Base-by-base conservation (phyloP, 2,888 invertebrate genomes). In the Gasteruption jaculator region DNA sequence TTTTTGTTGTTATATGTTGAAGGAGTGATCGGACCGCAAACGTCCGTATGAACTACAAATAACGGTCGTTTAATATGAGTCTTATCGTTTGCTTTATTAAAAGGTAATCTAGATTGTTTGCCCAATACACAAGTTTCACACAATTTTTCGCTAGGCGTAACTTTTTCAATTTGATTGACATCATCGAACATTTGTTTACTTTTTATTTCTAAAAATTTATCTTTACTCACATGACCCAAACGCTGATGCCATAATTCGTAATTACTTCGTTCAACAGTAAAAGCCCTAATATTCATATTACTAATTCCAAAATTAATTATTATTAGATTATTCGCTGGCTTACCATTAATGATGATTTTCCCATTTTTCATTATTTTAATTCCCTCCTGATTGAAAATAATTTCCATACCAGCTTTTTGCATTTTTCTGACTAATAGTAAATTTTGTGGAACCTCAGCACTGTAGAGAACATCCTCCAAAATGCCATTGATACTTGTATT, bases 71-170 rank as follows among this genome's bases (percentile, higher is more conserved):
- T 52, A 20, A 58, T 53, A 46, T 63, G 21, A 22, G 32, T n/a
- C 27, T 38, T 41, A 29, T 46, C 21, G 35, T 41, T 37, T 3
- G 12, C 15, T 15, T 38, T 41, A 31, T 54, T 49, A 54, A 68
- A 68, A 21, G 62, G 58, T n/a, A 60, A 41, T 46, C 64, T 56
- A n/a, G 51, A 46, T 54, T 64, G 63, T 52, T 70, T 67, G 12
- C 63, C 63, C 46, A 36, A 19, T 24, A 37, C 29, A 31, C 41
- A 41, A 15, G 36, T 20, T 39, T 46, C 42, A 30, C 46, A 46
- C 1, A 36, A n/a, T 22, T n/a, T n/a, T n/a, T n/a, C n/a, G n/a
- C n/a, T n/a, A n/a, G n/a, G n/a, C n/a, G n/a, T n/a, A n/a, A n/a
- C n/a, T n/a, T n/a, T n/a, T 43, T n/a, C n/a, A n/a, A n/a, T n/a